Evolutionary conservation across 2,888 invertebrate species (phyloP), one percentile per base, ranked within the genome.

Genomic region (Agrochola lota): DNA sequence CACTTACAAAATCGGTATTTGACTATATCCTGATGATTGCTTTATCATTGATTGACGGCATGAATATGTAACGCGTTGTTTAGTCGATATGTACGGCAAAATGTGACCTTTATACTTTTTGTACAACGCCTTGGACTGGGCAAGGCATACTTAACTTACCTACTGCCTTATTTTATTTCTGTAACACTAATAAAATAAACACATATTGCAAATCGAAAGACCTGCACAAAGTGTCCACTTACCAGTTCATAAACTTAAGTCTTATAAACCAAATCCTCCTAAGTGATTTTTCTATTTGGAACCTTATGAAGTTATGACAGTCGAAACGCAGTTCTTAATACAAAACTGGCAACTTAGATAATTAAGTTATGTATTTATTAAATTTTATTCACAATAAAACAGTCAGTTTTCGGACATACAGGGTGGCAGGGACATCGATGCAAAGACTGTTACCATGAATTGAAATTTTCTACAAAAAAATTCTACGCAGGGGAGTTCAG

Each of bases 1-100:
- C 23, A 40, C 57, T 85, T 81, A 64, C 85, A 69, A 68, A 83
- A 85, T 77, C 23, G 17, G 72, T 77, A 59, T 63, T 71, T 63
- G 84, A 69, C n/a, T 72, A 59, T 81, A 83, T 85, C 85, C 85
- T 85, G 57, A 76, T 62, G 57, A 74, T 80, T 82, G 68, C 71
- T 85, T 62, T 80, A 84, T 72, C 70, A 70, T 64, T 83, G 72
- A 60, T 76, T 46, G 40, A 35, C 81, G 12, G 64, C 35, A 71
- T 75, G 67, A 76, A 69, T 76, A 68, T 70, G 40, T 60, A 60
- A 55, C 40, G 52, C 23, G n/a, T 83, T 83, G 35, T 35, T 15
- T 63, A 68, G 74, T 55, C 71, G 26, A n/a, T 63, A 73, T 40
- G 40, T n/a, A 30, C 55, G 71, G 57, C 77, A 77, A 83, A 81